A percentile compares a stretch with the other conserved stretches of the same genome.
Conservation (phyloP, 2,888 invertebrate species). For the Rotaria macrura region DNA sequence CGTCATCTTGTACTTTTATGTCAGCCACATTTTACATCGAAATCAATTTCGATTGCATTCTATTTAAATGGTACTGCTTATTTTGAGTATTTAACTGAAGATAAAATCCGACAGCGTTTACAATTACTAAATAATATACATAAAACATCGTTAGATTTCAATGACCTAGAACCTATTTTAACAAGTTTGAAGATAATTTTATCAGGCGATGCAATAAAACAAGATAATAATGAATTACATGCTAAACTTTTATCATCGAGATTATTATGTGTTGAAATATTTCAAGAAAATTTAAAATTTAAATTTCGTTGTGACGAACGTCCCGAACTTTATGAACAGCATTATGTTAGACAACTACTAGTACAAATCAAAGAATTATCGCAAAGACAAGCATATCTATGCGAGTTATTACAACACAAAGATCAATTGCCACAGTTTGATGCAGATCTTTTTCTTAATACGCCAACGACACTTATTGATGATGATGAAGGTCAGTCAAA, state of each 20-base stretch:
- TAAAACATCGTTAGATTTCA: background rate
- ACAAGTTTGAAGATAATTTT: background rate
- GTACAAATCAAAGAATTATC: background rate
- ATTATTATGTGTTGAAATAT: background rate
- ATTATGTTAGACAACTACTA: constrained; percentile 9
- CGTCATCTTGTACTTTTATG: constrained; percentile 10
- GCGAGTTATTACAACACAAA: background rate
- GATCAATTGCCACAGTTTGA: background rate
- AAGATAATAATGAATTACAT: background rate
- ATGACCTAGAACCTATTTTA: background rate
- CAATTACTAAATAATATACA: background rate
- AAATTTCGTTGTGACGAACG: constrained; percentile 7
- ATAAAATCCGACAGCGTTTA: constrained; percentile 7
- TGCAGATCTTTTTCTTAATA: background rate
- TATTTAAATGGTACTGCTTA: background rate
- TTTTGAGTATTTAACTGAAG: background rate
- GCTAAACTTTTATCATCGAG: background rate
- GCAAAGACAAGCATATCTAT: background rate
- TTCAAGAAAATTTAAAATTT: background rate
- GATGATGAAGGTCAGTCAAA: constrained; percentile 1
- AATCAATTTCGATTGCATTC: background rate
- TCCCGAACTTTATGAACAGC: background rate
- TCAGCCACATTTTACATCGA: background rate
- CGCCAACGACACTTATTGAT: background rate
- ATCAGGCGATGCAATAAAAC: background rate